A percentile compares a stretch with the other conserved stretches of the same genome.
These are phyloP conservation scores for Drosophila teissieri DNA, from an alignment of 1,140 invertebrate genomes.

Conservation along the genomic window DNA sequence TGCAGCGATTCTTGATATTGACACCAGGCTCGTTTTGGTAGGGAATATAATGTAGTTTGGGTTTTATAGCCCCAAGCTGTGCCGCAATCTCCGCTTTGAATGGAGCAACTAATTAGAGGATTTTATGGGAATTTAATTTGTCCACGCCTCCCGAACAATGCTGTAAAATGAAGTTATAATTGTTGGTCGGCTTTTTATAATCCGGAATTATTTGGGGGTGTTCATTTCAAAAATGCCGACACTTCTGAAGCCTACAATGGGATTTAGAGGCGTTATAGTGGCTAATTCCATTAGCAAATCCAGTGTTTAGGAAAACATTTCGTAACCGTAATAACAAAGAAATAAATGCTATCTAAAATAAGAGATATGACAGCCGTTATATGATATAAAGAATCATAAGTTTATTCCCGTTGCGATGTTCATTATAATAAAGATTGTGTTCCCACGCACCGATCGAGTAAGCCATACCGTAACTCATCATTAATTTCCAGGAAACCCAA, in stretches of 20 bases:
- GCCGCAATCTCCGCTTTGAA: constrained; percentile 60
- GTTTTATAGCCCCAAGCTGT: constrained; percentile 66
- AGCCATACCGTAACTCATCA: constrained; percentile 23
- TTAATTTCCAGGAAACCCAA: constrained; percentile 32
- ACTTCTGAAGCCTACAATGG: background rate
- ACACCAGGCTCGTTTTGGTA: constrained; percentile 31
- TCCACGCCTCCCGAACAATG: constrained; percentile 52
- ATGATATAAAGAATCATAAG: too few species aligned
- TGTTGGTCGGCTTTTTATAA: constrained; percentile 21
- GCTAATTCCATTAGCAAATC: constrained; percentile 46
- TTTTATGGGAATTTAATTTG: constrained; percentile 79
- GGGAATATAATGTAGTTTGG: constrained; percentile 9
- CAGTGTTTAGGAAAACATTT: background rate
- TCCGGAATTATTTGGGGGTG: background rate
- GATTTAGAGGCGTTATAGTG: constrained; percentile 33
- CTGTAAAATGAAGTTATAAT: constrained; percentile 72
- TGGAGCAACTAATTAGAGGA: constrained; percentile 66
- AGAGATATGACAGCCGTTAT: too few species aligned
- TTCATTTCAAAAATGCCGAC: background rate
- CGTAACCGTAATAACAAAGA: too few species aligned
- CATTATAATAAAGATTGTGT: background rate
- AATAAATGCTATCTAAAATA: too few species aligned
- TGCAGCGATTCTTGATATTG: constrained; percentile 61
- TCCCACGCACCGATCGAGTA: constrained; percentile 28
- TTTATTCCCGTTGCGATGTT: background rate